A percentile compares a stretch with the other conserved stretches of the same genome.
These are phyloP conservation scores for Apodemus speciosus DNA, from an alignment of 2,113 vertebrate species.

Conservation along the genomic window DNA sequence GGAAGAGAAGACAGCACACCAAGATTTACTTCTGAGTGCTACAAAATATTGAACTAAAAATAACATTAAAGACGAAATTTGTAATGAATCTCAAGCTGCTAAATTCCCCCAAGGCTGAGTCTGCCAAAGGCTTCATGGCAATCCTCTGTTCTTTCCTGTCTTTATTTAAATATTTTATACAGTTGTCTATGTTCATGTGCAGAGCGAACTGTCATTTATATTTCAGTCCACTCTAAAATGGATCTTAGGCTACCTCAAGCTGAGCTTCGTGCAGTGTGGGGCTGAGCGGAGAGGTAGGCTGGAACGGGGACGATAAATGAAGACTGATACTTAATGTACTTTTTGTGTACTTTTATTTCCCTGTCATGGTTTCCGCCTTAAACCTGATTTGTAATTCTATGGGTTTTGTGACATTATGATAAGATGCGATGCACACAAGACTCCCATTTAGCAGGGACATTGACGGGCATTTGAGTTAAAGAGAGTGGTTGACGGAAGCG, in stretches of 20 bases:
- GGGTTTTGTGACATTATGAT: constrained; percentile 87
- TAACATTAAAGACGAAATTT: constrained; percentile 90
- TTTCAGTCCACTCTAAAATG: constrained; percentile 92
- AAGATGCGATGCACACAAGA: constrained; percentile 81
- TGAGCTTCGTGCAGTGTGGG: constrained; percentile 78
- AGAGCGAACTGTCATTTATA: constrained; percentile 93
- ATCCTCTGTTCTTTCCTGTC: constrained; percentile 89
- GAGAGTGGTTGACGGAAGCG: constrained; percentile 75
- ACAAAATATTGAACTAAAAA: constrained; percentile 90
- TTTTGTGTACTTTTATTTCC: constrained; percentile 92
- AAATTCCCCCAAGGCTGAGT: constrained; percentile 88
- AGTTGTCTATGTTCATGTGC: constrained; percentile 92
- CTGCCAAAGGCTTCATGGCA: constrained; percentile 87
- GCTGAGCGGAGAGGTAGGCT: constrained; percentile 83
- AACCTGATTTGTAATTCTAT: constrained; percentile 90
- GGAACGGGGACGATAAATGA: constrained; percentile 88
- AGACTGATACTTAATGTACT: constrained; percentile 96
- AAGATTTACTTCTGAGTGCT: constrained; percentile 88
- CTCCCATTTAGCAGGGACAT: constrained; percentile 87
- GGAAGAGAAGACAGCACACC: constrained; percentile 79
- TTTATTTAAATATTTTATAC: constrained; percentile 98
- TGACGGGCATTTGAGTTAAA: constrained; percentile 82
- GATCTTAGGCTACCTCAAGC: constrained; percentile 89
- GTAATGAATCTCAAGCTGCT: constrained; percentile 89
- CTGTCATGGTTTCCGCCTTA: constrained; percentile 90